A percentile compares a stretch with the other conserved stretches of the same genome.
Conservation (phyloP, 2,888 invertebrate genomes). For the Nomada fucata region DNA sequence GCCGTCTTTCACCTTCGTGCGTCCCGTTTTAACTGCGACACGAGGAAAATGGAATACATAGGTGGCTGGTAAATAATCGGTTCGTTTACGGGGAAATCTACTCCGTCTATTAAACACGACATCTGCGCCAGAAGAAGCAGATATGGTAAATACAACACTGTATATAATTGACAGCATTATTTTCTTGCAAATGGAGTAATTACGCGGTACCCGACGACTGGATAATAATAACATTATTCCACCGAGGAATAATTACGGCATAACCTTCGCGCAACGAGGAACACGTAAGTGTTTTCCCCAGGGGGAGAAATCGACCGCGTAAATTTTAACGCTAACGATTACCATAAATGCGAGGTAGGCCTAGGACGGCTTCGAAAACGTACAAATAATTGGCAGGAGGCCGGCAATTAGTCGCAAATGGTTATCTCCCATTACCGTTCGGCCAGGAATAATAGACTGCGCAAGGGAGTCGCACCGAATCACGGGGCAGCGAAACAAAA, state of each 20-base stretch:
- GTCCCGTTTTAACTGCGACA: too few species aligned
- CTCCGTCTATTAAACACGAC: slow-evolving; percentile 1
- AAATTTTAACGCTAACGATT: slow-evolving; percentile 64
- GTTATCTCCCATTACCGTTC: slow-evolving; percentile 56
- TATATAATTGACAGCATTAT: slow-evolving; percentile 44
- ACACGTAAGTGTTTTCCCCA: slow-evolving; percentile 1
- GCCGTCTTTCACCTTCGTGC: too few species aligned
- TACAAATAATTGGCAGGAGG: slow-evolving; percentile 62
- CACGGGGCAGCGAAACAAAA: slow-evolving; percentile 20
- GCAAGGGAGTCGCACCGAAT: slow-evolving; percentile 31
- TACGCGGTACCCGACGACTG: slow-evolving; percentile 32
- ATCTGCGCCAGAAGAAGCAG: neutral
- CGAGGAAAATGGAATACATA: neutral
- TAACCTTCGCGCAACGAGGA: slow-evolving; percentile 29
- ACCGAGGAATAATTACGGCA: slow-evolving; percentile 50
- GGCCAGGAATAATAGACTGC: slow-evolving; percentile 44
- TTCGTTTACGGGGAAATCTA: neutral
- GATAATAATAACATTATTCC: slow-evolving; percentile 53
- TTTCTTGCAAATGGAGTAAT: slow-evolving; percentile 49
- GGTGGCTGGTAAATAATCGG: slow-evolving; percentile 2
- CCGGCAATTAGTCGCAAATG: slow-evolving; percentile 59
- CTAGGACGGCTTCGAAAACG: slow-evolving; percentile 55
- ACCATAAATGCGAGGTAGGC: slow-evolving; percentile 59
- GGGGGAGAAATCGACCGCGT: slow-evolving; percentile 15
- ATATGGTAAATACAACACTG: neutral